Evolutionary conservation across 2,888 invertebrate species (phyloP), one percentile per base, ranked within the genome.

Genomic region (Eugnorisma glareosa): DNA sequence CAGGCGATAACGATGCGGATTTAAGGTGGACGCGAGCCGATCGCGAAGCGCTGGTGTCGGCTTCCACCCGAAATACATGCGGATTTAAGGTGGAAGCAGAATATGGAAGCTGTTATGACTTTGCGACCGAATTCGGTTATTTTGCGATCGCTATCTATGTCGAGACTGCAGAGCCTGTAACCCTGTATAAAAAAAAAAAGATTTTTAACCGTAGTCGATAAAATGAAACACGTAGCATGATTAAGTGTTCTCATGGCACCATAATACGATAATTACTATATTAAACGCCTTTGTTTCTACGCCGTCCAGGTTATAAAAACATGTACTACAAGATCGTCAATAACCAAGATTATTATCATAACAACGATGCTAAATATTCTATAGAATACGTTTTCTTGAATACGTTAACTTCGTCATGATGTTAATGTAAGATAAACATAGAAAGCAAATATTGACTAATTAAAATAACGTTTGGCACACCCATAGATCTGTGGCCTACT

Each of bases 261-360:
- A 35, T 80, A 70, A 51, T 67, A 73, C 57, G 59, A 76, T 81
- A 81, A 73, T 73, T 85, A 64, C 67, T 61, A 64, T 48, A 64
- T 71, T 35, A 77, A 70, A 59, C 67, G 64, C 48, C 77, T 81
- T 70, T 73, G 67, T 73, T 40, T 83, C 66, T n/a, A 69, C 45
- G 40, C 35, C 40, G 43, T 35, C 13, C 80, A 78, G 37, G n/a
- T 64, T 43, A 66, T 70, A 66, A 71, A 71, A 64, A 66, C 66
- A 67, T 59, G 35, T 68, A n/a, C 43, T 48, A 57, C 4, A 63
- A 21, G 45, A 48, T 37, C 6, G 31, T 61, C 45, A 37, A 51
- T 57, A 75, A 21, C 31, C 37, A 43, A 63, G 64, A 67, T 57
- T 54, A 48, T 54, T 67, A 51, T 76, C 37, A 67, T 63, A 67